Base-by-base conservation (phyloP, 2,888 invertebrate genomes). In the Hydriomena furcata region DNA sequence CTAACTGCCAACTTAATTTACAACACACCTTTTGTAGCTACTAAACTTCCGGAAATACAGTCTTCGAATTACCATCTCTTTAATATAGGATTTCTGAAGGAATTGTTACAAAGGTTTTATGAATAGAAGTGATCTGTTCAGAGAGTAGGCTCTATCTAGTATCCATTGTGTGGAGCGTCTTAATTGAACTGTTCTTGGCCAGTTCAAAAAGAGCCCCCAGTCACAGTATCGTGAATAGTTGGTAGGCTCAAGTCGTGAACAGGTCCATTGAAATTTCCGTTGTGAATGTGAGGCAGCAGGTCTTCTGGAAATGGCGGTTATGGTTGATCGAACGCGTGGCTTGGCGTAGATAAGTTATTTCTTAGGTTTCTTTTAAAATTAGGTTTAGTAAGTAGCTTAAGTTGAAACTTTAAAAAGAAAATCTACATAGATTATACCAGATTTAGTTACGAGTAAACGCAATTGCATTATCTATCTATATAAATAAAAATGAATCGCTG, bases 311-410 rank as follows among this genome's bases (percentile, higher is more conserved):
- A 23, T 52, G 52, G 51, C 38, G 24, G 31, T 12, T 37, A 28
- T 23, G 44, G 40, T 54, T 45, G 48, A 51, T 52, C 25, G 48
- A 42, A 10, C 34, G 36, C 35, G 36, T 49, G 47, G 21, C 20
- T 42, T 44, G 34, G 24, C 32, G 40, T 30, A 23, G 49, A 52
- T 52, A 55, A 44, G 30, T 36, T 36, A 25, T 31, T 38, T 38
- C 35, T 43, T 34, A 23, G 20, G 8, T 31, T 43, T 28, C 42
- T 42, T 36, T 28, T 30, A 8, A 27, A 28, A 28, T 20, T 40
- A 11, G 4, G 7, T 7, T 28, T 40, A 30, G n/a, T 30, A 28
- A 11, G 10, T 11, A 5, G 17, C 17, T 17, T 17, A 17, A 5
- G 17, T 4, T 17, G 2, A 17, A 17, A 28, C 6, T 8, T 11